phyloP scores from a whole-genome alignment of 2,797 vertebrate species.

The Sciurus vulgaris region DNA sequence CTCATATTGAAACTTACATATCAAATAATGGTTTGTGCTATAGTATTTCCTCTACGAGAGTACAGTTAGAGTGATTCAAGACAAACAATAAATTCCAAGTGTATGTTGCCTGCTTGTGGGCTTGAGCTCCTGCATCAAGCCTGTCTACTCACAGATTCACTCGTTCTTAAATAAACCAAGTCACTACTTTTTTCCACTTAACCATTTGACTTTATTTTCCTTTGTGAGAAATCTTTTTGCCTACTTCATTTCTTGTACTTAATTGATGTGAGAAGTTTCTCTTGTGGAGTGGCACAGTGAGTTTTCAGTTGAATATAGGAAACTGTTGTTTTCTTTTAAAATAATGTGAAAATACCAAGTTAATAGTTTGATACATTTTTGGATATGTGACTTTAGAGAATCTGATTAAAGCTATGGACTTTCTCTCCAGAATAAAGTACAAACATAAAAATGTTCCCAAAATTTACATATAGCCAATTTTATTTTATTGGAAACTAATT shows the following conservation, averaged over 20 bases:
- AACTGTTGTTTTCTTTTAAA: conserved; percentile 3
- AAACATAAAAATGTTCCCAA: background rate
- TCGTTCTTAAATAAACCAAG: background rate
- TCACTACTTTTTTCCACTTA: background rate
- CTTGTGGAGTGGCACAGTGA: background rate
- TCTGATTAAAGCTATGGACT: background rate
- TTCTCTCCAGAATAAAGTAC: background rate
- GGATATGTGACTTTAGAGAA: background rate
- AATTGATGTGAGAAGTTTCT: background rate
- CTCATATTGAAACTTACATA: background rate
- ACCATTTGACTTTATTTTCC: background rate
- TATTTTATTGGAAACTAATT: background rate
- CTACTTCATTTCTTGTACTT: background rate
- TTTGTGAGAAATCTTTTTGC: background rate
- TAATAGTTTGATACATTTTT: background rate
- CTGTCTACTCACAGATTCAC: background rate
- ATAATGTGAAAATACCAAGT: background rate
- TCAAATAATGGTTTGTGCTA: no score
- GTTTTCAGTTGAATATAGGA: conserved; percentile 7
- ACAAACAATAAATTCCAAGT: no score
- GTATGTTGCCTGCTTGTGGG: no score
- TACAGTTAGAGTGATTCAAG: background rate
- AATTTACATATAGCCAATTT: background rate
- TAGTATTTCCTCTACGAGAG: background rate
- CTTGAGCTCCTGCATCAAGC: background rate